phyloP scores from a whole-genome alignment of 2,888 invertebrate genomes.

The Sclerodermus sp. region DNA sequence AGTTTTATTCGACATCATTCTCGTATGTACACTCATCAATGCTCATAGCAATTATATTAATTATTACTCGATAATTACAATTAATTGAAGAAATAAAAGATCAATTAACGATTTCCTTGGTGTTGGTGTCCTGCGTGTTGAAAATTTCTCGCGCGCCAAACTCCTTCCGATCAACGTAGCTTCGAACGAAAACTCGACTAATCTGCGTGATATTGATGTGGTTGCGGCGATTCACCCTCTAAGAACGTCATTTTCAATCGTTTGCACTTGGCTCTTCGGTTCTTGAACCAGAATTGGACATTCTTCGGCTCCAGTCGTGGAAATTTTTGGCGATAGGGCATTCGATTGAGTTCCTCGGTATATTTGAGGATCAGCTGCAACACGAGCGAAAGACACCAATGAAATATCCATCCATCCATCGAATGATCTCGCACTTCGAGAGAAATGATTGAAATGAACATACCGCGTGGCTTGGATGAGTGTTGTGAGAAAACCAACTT shows the following conservation, averaged over 20 bases:
- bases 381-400: background rate
- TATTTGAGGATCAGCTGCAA: conserved; percentile 89
- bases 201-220: conserved; percentile 55
- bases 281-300: conserved; percentile 99
- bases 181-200: conserved; percentile 31
- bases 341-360: conserved; percentile 94
- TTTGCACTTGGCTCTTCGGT: conserved; percentile 97
- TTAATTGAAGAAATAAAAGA: background rate
- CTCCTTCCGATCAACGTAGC: background rate
- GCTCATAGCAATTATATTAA: conserved; percentile 44
- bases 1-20: conserved; percentile 52
- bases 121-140: conserved; percentile 18
- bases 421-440: no score
- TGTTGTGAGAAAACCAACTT: conserved; percentile 96
- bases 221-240: conserved; percentile 69
- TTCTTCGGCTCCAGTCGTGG: conserved; percentile 98
- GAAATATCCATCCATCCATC: background rate
- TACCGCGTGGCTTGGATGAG: conserved; percentile 91
- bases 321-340: conserved; percentile 97
- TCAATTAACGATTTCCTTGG: conserved; percentile 1
- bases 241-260: conserved; percentile 89
- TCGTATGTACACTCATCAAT: conserved; percentile 49
- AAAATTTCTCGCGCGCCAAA: background rate
- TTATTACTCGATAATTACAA: conserved; percentile 52
- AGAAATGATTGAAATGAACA: conserved; percentile 6